Evolutionary conservation across 1,140 invertebrate genomes (phyloP).

Genomic region (Diabrotica virgifera): DNA sequence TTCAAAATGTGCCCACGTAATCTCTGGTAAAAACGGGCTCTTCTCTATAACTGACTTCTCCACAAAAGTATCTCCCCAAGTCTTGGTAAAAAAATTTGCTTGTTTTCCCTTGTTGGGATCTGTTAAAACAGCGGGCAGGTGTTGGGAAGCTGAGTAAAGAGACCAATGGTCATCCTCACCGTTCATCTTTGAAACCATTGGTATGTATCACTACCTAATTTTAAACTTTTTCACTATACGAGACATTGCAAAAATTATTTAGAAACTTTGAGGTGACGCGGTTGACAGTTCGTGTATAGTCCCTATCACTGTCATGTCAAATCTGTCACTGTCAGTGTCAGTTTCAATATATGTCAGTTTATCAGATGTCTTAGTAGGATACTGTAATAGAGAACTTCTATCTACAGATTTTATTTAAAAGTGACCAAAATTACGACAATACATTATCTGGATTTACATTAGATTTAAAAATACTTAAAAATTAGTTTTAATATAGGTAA

Average conservation of each 20-base stretch:
- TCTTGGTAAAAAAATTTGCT: constrained; percentile 93
- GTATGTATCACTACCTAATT: constrained; percentile 28
- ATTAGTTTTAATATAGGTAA: too few relatives aligned
- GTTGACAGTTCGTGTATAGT: not conserved
- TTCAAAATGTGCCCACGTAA: constrained; percentile 82
- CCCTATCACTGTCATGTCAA: not conserved
- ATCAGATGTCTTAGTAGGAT: not conserved
- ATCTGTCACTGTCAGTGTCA: not conserved
- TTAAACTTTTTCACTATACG: constrained; percentile 22
- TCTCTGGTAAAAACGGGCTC: constrained; percentile 79
- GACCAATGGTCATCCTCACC: constrained; percentile 63
- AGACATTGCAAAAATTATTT: constrained; percentile 10
- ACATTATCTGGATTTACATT: too few relatives aligned
- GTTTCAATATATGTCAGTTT: not conserved
- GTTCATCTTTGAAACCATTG: constrained; percentile 26
- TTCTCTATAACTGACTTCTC: constrained; percentile 74
- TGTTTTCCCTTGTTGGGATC: constrained; percentile 90
- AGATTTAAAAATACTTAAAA: too few relatives aligned
- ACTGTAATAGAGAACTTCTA: not conserved
- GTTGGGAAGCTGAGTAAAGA: constrained; percentile 82
- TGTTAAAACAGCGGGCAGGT: constrained; percentile 93
- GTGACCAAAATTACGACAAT: too few relatives aligned
- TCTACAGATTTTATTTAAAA: too few relatives aligned
- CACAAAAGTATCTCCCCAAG: constrained; percentile 95
- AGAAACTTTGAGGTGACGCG: constrained; percentile 4